These are phyloP conservation scores for Asarcornis scutulata DNA, from an alignment of 2,113 vertebrate genomes.

Conservation along the genomic window DNA sequence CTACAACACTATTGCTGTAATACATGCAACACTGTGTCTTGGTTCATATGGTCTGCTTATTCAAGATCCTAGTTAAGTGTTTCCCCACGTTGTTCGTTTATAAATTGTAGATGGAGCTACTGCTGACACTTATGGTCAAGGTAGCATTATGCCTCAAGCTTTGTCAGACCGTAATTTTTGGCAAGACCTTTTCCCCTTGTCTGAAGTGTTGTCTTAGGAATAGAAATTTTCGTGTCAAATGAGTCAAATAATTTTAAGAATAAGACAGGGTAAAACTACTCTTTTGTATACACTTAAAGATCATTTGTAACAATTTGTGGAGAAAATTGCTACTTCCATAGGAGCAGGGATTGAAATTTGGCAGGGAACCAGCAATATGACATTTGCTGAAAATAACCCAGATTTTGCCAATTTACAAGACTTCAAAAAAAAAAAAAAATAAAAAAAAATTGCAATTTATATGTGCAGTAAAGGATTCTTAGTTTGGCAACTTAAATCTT, in stretches of 20 bases:
- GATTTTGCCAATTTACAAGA: neutral
- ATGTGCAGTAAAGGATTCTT: neutral
- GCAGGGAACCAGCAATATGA: neutral
- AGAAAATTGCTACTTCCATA: neutral
- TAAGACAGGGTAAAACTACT: neutral
- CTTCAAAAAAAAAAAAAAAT: neutral
- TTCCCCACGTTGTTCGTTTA: neutral
- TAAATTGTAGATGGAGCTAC: neutral
- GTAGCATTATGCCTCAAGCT: accelerated
- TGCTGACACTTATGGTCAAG: neutral
- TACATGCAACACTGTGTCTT: neutral
- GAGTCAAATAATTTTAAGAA: neutral
- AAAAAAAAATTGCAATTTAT: neutral
- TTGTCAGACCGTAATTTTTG: neutral
- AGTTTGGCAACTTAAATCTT: neutral
- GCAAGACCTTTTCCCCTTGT: neutral
- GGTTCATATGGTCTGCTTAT: neutral
- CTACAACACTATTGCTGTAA: neutral
- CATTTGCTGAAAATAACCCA: neutral
- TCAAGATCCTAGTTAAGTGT: neutral
- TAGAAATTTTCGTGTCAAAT: neutral
- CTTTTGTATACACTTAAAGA: neutral
- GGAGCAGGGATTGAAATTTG: neutral
- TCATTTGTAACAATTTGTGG: neutral
- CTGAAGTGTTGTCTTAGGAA: neutral